Conservation (phyloP, 2,888 invertebrate species). For the Mechanitis mazaeus region DNA sequence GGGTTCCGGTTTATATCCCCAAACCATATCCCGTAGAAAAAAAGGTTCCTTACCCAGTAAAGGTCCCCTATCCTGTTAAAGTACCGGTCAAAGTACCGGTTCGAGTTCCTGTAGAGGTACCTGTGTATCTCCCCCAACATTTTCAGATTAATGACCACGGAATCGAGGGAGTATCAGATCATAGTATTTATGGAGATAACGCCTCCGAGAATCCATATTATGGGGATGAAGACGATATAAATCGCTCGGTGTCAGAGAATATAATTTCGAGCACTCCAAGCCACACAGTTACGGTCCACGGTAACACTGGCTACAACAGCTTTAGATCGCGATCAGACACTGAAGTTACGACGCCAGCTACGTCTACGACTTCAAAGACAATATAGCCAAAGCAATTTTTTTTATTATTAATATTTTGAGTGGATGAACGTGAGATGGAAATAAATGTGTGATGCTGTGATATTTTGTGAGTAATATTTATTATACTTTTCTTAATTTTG, state of each 20-base stretch:
- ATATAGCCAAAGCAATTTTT: constrained; percentile 18
- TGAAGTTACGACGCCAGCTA: constrained; percentile 30
- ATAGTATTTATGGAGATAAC: constrained; percentile 9
- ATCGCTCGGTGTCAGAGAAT: constrained; percentile 16
- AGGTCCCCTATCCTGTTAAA: constrained; percentile 47
- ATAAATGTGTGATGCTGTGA: constrained; percentile 69
- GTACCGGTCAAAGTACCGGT: constrained; percentile 49
- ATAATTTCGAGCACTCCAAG: constrained; percentile 34
- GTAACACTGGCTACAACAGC: constrained; percentile 49
- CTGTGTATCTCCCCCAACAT: constrained; percentile 55
- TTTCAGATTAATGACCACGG: constrained; percentile 39
- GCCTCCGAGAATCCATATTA: constrained; percentile 20
- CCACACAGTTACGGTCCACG: constrained; percentile 50
- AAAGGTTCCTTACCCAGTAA: constrained; percentile 54
- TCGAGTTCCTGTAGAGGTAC: constrained; percentile 53
- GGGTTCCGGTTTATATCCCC: constrained; percentile 49
- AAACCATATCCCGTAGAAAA: constrained; percentile 54
- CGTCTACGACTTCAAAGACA: constrained; percentile 25
- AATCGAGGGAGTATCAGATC: constrained; percentile 23
- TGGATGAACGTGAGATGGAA: constrained; percentile 28
- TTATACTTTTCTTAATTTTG: constrained; percentile 9
- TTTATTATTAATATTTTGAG: constrained; percentile 22
- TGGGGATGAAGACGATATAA: constrained; percentile 19
- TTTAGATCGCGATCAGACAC: constrained; percentile 57
- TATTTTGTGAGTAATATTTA: constrained; percentile 40